These are phyloP conservation scores for Himalopsyche tibetana DNA, from an alignment of 2,888 invertebrate genomes.

Conservation along the genomic window DNA sequence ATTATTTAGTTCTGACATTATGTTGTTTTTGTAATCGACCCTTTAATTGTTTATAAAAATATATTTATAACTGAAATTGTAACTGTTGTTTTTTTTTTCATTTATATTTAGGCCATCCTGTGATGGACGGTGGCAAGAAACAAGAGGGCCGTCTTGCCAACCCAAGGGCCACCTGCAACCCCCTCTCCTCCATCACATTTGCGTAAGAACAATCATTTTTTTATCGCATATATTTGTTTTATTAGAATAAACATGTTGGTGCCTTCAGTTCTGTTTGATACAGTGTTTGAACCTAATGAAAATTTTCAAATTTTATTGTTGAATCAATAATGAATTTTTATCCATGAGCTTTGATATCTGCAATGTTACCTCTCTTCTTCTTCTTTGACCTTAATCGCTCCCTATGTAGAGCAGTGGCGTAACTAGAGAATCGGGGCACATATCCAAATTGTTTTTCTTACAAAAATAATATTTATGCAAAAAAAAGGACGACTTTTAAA, in stretches of 20 bases:
- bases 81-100: not conserved
- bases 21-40: not conserved
- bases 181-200: slow-evolving; percentile 76
- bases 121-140: slow-evolving; percentile 67
- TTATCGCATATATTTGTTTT: not conserved
- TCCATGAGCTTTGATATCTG: not conserved
- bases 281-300: not conserved
- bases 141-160: slow-evolving; percentile 72
- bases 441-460: too few relatives aligned
- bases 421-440: too few relatives aligned
- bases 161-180: slow-evolving; percentile 77
- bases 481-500: too few relatives aligned
- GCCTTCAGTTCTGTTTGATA: not conserved
- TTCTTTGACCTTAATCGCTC: too few relatives aligned
- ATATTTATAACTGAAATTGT: not conserved
- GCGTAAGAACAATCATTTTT: slow-evolving; percentile 70
- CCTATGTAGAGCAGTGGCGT: not conserved
- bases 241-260: not conserved
- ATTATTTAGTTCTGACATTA: too few relatives aligned
- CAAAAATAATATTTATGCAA: too few relatives aligned
- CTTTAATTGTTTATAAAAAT: not conserved
- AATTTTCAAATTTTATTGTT: not conserved
- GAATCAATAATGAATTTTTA: not conserved
- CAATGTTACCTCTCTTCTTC: not conserved
- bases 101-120: not conserved